phyloP scores from a whole-genome alignment of 2,797 vertebrate species.

The Microcaecilia unicolor region DNA sequence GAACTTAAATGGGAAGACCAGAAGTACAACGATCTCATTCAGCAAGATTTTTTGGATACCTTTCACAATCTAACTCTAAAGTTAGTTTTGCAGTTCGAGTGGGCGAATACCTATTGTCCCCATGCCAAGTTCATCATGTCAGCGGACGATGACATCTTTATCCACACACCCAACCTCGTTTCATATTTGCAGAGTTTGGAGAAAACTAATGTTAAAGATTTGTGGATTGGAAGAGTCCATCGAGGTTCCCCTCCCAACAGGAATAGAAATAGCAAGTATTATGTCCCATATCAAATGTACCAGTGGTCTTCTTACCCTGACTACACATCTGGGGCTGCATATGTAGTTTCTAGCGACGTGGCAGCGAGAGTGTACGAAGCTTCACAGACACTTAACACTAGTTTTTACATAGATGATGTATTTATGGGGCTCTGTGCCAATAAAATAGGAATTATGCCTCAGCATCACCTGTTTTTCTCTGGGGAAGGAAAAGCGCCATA shows the following conservation, averaged over 20 bases:
- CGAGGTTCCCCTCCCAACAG: slow-evolving; percentile 74
- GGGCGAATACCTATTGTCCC: slow-evolving; percentile 74
- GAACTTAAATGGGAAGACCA: slow-evolving; percentile 60
- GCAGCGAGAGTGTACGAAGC: slow-evolving; percentile 76
- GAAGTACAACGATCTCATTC: slow-evolving; percentile 66
- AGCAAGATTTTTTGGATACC: slow-evolving; percentile 82
- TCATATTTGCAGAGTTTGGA: slow-evolving; percentile 65
- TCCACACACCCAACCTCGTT: slow-evolving; percentile 85
- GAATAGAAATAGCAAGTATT: slow-evolving; percentile 78
- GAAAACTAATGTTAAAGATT: slow-evolving; percentile 50
- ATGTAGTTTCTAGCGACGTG: slow-evolving; percentile 78
- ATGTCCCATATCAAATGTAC: slow-evolving; percentile 78
- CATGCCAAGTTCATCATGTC: slow-evolving; percentile 86
- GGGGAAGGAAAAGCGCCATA: slow-evolving; percentile 80
- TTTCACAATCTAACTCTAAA: slow-evolving; percentile 90
- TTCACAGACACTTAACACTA: slow-evolving; percentile 69
- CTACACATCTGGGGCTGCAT: slow-evolving; percentile 84
- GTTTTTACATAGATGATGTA: slow-evolving; percentile 89
- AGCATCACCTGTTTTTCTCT: slow-evolving; percentile 76
- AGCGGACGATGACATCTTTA: slow-evolving; percentile 85
- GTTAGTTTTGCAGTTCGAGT: slow-evolving; percentile 81
- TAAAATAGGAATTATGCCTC: slow-evolving; percentile 70
- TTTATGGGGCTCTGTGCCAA: slow-evolving; percentile 95
- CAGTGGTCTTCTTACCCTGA: slow-evolving; percentile 84
- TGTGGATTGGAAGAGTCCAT: slow-evolving; percentile 88